Base-by-base conservation (phyloP, 2,888 invertebrate genomes). In the Leptinotarsa rubiginosa region DNA sequence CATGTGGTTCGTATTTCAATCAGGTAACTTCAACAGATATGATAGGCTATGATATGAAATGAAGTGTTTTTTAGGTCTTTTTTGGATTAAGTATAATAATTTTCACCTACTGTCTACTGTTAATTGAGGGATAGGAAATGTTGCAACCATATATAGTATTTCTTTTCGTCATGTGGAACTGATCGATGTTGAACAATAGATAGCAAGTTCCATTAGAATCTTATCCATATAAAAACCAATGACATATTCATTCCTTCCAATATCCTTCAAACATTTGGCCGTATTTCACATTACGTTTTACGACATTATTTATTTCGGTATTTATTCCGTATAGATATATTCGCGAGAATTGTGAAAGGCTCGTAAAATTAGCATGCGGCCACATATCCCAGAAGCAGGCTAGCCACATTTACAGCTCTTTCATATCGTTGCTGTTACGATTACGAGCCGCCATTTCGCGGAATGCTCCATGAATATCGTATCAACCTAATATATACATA, bases 391-490 rank as follows among this genome's bases (percentile, higher is more conserved):
- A 82, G 82, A 79, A 83, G 84, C 82, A 81, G 81, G 76, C 81
- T 79, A 78, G 81, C 81, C 80, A 82, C 84, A 85, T 86, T 86
- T 86, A 86, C 84, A 83, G 83, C 83, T 77, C 82, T 86, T 86
- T 86, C 86, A 86, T 85, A 84, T 81, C 84, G 83, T 82, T 20
- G 22, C 50, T 78, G 85, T 86, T 86, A 86, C 80, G 82, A 80
- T 86, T 86, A 86, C 79, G 82, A 82, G 80, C 82, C 84, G 84
- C 85, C 85, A 85, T 84, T 83, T 84, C 83, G 82, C 84, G 85
- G 85, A 85, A 84, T 83, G 82, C 82, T 81, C 84, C 83, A 86
- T 86, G 86, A 86, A 86, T 86, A 85, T 81, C 81, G 82, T 83
- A 86, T 83, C 82, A 83, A 81, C 81, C 79, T 80, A 79, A 70